Conservation (phyloP, 1,140 invertebrate genomes). For the Wiebesia pumilae region DNA sequence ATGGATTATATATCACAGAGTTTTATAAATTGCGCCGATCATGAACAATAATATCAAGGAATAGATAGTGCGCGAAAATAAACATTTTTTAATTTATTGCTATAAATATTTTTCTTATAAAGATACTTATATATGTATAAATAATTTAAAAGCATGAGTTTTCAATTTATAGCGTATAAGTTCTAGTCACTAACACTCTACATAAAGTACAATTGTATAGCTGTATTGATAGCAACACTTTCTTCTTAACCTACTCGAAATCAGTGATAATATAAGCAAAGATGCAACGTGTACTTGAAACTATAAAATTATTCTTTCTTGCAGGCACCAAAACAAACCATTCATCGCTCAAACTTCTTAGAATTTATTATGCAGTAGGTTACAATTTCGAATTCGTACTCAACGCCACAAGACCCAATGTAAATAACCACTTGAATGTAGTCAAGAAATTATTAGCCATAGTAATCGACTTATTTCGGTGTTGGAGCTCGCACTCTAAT, state of each 20-base stretch:
- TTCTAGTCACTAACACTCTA: background rate
- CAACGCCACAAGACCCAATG: background rate
- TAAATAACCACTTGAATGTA: background rate
- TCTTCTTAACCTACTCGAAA: background rate
- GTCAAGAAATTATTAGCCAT: conserved; percentile 1
- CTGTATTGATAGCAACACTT: background rate
- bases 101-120: background rate
- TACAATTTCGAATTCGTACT: background rate
- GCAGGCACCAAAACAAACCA: background rate
- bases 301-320: background rate
- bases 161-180: background rate
- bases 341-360: background rate
- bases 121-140: background rate
- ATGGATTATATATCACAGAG: too few relatives aligned
- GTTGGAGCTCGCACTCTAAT: background rate
- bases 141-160: conserved; percentile 5
- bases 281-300: background rate
- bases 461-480: conserved; percentile 22
- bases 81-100: too few relatives aligned
- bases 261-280: background rate
- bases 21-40: too few relatives aligned
- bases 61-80: too few relatives aligned
- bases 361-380: background rate
- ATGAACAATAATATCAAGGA: too few relatives aligned
- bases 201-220: background rate